Evolutionary conservation across 1,140 invertebrate genomes (phyloP).

Genomic region (Mizuhopecten yessoensis): DNA sequence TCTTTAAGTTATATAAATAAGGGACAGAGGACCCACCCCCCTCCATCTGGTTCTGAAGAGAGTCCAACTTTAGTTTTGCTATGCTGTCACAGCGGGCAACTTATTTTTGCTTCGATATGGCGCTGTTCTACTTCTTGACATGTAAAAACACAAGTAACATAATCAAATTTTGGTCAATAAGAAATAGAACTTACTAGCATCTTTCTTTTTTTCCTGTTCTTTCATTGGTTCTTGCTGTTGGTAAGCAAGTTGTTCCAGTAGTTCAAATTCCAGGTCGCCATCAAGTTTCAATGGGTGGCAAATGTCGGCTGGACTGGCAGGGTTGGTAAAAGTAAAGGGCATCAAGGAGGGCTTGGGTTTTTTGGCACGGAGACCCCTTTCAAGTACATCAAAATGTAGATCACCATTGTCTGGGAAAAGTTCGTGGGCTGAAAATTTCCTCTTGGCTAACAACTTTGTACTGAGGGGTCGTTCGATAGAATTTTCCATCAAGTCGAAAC

Average conservation of each 20-base stretch:
- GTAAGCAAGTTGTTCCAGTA: neutral
- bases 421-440: conserved; percentile 21
- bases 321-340: neutral
- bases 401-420: conserved; percentile 7
- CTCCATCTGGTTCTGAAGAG: no score
- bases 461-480: neutral
- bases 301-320: neutral
- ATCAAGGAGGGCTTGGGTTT: neutral
- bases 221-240: neutral
- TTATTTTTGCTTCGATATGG: no score
- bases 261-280: neutral
- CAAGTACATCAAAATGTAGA: neutral
- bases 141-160: no score
- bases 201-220: neutral
- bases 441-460: neutral
- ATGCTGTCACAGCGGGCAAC: no score
- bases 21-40: no score
- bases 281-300: neutral
- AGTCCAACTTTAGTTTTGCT: no score
- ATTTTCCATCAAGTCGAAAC: conserved; percentile 50
- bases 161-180: no score
- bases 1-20: no score
- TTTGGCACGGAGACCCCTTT: neutral
- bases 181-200: neutral
- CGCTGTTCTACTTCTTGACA: no score